Evolutionary conservation across 2,113 vertebrate species (phyloP), one percentile per base, ranked within the genome.

Genomic region (Megalops atlanticus): DNA sequence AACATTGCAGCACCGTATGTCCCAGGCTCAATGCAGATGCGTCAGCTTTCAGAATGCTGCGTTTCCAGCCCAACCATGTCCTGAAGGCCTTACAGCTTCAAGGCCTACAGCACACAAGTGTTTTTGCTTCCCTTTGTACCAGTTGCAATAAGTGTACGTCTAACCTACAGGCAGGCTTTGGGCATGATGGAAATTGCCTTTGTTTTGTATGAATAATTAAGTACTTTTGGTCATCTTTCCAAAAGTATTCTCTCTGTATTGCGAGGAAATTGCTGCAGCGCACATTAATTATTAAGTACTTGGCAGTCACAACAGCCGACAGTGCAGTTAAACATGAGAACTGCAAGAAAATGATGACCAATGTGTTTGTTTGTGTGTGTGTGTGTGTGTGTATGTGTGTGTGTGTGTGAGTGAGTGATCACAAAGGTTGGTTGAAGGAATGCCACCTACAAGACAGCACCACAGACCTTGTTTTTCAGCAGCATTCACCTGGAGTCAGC

Each of bases 171-270:
- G 21, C 74, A 76, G 33, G 45, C 45, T 76, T 76, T 41, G 33
- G 45, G 31, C 24, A 8, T 27, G 31, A 64, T 27, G 76, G 27
- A 78, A 64, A 54, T 36, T 21, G 49, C 49, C 36, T 40, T n/a
- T 40, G 33, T 36, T 21, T 24, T 27, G 52, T 78, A 40, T 68
- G 36, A 78, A 54, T 68, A 40, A 78, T 78, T 78, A 41, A 78
- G 16, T 16, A 78, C 52, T 78, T 64, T 64, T 64, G 58, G 31
- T 31, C 24, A 31, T 64, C 58, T 64, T 27, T 64, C n/a, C 21
- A 38, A 27, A 74, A 41, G 15, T 40, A 39, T 41, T 40, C 21
- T 21, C 8, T 24, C 24, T 74, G 10, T 33, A 33, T 70, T 70
- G 68, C n/a, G 31, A 70, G 24, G 68, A 70, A 70, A 76, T 21